Evolutionary conservation across 2,113 vertebrate genomes (phyloP).

Genomic region (Rhinichthys klamathensis): DNA sequence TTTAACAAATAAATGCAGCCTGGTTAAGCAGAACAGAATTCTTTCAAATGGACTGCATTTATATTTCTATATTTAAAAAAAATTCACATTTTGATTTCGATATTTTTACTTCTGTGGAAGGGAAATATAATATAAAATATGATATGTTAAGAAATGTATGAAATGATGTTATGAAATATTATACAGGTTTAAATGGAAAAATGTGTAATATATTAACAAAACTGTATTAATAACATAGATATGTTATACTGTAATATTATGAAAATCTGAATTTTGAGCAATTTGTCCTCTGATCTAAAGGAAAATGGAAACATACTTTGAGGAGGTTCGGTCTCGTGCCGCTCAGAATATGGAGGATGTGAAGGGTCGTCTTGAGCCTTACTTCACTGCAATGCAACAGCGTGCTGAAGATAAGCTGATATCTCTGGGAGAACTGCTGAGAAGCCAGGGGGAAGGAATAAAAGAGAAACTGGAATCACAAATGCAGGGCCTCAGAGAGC

Average conservation of each 20-base stretch:
- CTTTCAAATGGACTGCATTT: too few species aligned
- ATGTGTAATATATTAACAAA: neutral
- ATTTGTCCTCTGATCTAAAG: slow-evolving; percentile 51
- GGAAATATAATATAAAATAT: too few species aligned
- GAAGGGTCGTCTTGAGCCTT: slow-evolving; percentile 66
- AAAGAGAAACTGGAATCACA: slow-evolving; percentile 53
- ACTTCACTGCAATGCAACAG: slow-evolving; percentile 64
- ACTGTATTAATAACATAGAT: neutral
- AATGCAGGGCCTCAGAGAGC: slow-evolving; percentile 59
- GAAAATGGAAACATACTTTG: slow-evolving; percentile 60
- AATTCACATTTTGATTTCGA: neutral
- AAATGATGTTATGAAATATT: too few species aligned
- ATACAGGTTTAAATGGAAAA: too few species aligned
- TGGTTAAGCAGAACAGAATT: neutral
- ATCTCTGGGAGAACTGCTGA: slow-evolving; percentile 69
- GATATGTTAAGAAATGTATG: too few species aligned
- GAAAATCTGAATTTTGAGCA: neutral
- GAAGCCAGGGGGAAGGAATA: slow-evolving; percentile 63
- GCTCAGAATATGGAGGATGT: slow-evolving; percentile 59
- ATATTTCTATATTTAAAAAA: too few species aligned
- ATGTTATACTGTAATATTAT: neutral
- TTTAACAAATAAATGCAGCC: too few species aligned
- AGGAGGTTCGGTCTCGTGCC: slow-evolving; percentile 62
- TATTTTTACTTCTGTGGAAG: neutral
- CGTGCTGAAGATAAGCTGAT: slow-evolving; percentile 69